These are phyloP conservation scores for Epinotia nisella DNA, from an alignment of 2,888 invertebrate species.

Conservation along the genomic window DNA sequence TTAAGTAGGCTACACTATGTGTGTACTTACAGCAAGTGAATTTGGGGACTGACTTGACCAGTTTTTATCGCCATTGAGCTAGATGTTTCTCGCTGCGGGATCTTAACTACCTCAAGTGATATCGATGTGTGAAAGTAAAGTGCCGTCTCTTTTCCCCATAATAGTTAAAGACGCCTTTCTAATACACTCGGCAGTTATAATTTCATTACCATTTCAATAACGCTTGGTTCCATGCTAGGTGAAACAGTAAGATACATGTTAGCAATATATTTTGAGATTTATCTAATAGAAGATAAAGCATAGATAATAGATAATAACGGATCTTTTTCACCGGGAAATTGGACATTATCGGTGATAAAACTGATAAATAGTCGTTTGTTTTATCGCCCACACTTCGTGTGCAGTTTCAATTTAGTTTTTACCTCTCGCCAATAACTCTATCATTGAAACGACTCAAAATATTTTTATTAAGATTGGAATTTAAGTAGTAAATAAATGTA, in stretches of 20 bases:
- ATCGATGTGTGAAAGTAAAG: conserved; percentile 42
- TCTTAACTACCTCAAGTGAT: conserved; percentile 26
- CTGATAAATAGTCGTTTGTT: conserved; percentile 3
- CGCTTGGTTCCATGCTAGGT: not conserved
- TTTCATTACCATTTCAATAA: conserved; percentile 33
- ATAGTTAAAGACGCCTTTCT: conserved; percentile 36
- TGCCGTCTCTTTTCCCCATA: conserved; percentile 33
- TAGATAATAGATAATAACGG: not conserved
- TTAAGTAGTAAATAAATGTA: too few relatives aligned
- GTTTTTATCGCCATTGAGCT: conserved; percentile 20
- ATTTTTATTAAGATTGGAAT: too few relatives aligned
- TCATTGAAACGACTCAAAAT: too few relatives aligned
- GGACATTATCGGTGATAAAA: not conserved
- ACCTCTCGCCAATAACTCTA: not conserved
- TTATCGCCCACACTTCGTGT: not conserved
- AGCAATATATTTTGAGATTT: not conserved
- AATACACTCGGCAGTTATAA: conserved; percentile 34
- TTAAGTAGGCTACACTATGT: not conserved
- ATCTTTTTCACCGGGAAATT: not conserved
- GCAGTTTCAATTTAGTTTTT: not conserved
- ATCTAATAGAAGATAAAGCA: not conserved
- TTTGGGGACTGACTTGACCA: not conserved
- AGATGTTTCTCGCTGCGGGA: conserved; percentile 24
- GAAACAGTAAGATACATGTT: not conserved
- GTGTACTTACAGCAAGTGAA: not conserved